Conservation (phyloP, 2,113 vertebrate genomes). For the rabbit (Oryctolagus cuniculus) region DNA sequence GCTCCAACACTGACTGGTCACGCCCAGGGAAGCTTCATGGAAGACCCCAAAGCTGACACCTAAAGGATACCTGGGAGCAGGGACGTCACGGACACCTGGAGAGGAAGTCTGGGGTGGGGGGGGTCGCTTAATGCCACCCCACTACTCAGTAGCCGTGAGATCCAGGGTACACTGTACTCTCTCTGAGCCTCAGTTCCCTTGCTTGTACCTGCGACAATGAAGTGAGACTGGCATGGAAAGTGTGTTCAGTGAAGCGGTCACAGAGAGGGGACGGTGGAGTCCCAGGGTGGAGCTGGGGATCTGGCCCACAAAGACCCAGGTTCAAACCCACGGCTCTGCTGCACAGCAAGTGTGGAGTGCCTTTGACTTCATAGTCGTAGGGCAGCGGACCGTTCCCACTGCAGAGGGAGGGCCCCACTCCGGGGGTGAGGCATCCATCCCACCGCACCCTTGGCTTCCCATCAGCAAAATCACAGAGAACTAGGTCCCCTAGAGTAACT, state of each 20-base stretch:
- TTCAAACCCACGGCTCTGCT: neutral
- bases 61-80: neutral
- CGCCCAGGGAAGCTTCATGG: neutral
- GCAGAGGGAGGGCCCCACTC: neutral
- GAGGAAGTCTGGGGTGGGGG: rapidly evolving
- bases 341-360: neutral
- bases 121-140: neutral
- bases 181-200: conserved; percentile 11
- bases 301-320: neutral
- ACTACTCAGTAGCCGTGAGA: neutral
- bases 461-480: neutral
- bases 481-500: neutral
- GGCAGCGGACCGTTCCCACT: neutral
- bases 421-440: neutral
- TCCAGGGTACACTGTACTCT: neutral
- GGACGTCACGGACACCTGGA: neutral
- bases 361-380: neutral
- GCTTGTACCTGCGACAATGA: neutral
- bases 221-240: neutral
- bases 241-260: neutral
- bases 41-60: neutral
- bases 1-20: neutral
- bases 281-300: neutral
- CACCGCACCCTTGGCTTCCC: neutral
- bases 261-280: neutral